Base-by-base conservation (phyloP, 2,888 invertebrate species). In the Clostera curtula region DNA sequence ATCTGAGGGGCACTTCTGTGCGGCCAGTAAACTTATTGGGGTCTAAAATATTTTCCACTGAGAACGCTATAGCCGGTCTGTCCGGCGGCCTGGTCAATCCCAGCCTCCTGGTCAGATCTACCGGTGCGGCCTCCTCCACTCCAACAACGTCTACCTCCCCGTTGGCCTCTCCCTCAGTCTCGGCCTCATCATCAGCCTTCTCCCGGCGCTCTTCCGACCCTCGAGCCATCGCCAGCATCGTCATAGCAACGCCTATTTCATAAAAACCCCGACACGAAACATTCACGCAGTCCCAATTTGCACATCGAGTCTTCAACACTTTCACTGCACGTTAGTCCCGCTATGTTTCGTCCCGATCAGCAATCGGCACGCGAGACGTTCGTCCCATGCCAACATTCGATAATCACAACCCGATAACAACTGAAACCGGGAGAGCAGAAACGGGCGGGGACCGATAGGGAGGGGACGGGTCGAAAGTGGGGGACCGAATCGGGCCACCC, bases 21-120 rank as follows among this genome's bases (percentile, higher is more conserved):
- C 87, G 75, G 14, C 94, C 94, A 12, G 94, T 95, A 67, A 95
- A 95, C 79, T 95, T 95, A 53, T 90, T 95, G 3, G 95, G 95
- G 71, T 95, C 95, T 45, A 95, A 76, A 41, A 95, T 95, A 61
- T 95, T 95, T 77, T 95, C 95, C 11, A 95, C 95, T 3, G 94
- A 94, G 74, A 95, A 95, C 9, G 95, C 93, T 40, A 95, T 82
- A 2, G 76, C 65, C 1, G 74, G 61, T 26, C 87, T 45, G 87
- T 89, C 82, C 1, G 79, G 75, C 2, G 82, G 70, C 49, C 90
- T 74, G 25, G 89, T 89, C 34, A 87, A 79, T 24, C 86, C 85
- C 28, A 87, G 71, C 18, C 87, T 74, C 27, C 85, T 56, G 24
- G 80, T 84, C 5, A 83, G 48, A 49, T 83, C 83, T 5, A 83